Evolutionary conservation across 2,113 vertebrate species (phyloP).

Genomic region (Etheostoma spectabile): DNA sequence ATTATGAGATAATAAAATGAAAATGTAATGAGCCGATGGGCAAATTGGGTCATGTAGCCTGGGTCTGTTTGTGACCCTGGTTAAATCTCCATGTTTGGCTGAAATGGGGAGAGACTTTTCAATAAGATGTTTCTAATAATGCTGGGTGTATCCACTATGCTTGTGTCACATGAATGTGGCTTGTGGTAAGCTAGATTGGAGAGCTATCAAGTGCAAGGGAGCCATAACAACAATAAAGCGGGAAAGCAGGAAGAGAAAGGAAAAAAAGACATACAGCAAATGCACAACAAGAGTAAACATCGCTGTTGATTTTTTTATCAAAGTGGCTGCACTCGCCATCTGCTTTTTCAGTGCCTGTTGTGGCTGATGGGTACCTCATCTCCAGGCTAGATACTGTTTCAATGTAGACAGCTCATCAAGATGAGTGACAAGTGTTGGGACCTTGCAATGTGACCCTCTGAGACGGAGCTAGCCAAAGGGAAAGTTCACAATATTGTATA

Average conservation of each 20-base stretch:
- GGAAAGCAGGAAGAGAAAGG: not conserved
- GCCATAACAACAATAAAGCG: slow-evolving; percentile 17
- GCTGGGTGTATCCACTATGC: not conserved
- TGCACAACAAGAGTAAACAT: slow-evolving; percentile 54
- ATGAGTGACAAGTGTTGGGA: slow-evolving; percentile 76
- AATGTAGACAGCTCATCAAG: slow-evolving; percentile 75
- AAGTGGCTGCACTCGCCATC: slow-evolving; percentile 67
- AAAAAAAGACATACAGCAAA: slow-evolving; percentile 30
- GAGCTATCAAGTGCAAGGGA: slow-evolving; percentile 20
- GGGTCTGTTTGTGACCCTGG: slow-evolving; percentile 33
- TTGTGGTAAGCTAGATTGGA: not conserved
- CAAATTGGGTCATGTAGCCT: slow-evolving; percentile 64
- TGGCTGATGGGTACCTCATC: slow-evolving; percentile 67
- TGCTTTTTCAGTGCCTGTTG: slow-evolving; percentile 69
- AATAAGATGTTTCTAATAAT: slow-evolving; percentile 4
- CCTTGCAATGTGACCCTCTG: slow-evolving; percentile 61
- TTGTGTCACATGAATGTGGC: slow-evolving; percentile 4
- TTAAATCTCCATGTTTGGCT: slow-evolving; percentile 8
- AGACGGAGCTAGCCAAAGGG: slow-evolving; percentile 43
- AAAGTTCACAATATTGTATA: slow-evolving; percentile 8
- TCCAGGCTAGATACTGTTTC: slow-evolving; percentile 66
- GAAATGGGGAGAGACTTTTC: not conserved
- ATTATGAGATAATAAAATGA: slow-evolving; percentile 58
- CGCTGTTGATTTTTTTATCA: slow-evolving; percentile 40
- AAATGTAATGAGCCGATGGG: slow-evolving; percentile 55